These are phyloP conservation scores for Hypercompe scribonia DNA, from an alignment of 2,888 invertebrate genomes.

Conservation along the genomic window DNA sequence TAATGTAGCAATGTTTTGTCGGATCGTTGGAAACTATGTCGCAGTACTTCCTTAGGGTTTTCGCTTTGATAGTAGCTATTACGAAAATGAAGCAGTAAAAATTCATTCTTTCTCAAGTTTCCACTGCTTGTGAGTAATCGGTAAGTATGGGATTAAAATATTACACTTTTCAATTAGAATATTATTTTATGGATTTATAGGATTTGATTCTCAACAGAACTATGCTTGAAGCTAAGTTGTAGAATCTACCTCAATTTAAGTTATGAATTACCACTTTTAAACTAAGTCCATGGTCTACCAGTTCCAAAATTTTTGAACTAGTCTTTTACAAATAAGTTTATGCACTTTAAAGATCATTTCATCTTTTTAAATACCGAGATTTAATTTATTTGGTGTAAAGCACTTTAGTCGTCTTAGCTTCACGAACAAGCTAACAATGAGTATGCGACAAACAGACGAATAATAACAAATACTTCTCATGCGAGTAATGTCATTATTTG, in stretches of 20 bases:
- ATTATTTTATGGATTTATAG: too few species aligned
- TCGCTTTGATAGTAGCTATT: slow-evolving; percentile 38
- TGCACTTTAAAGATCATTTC: background rate
- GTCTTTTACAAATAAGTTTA: background rate
- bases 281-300: background rate
- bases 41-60: slow-evolving; percentile 55
- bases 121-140: background rate
- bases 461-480: background rate
- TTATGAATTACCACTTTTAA: background rate
- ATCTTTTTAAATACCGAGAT: background rate
- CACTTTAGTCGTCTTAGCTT: background rate
- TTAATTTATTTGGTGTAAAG: background rate
- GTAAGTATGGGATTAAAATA: slow-evolving; percentile 7
- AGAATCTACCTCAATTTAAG: background rate
- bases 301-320: background rate
- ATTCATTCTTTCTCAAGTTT: slow-evolving; percentile 27
- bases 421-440: slow-evolving; percentile 1
- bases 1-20: slow-evolving; percentile 66
- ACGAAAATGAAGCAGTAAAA: slow-evolving; percentile 28
- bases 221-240: slow-evolving; percentile 21
- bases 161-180: slow-evolving; percentile 22
- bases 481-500: slow-evolving; percentile 35
- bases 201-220: slow-evolving; percentile 10
- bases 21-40: slow-evolving; percentile 60
- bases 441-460: background rate